A percentile compares a stretch with the other conserved stretches of the same genome.
phyloP scores from a whole-genome alignment of 2,888 invertebrate species.

The Andrena minutula region DNA sequence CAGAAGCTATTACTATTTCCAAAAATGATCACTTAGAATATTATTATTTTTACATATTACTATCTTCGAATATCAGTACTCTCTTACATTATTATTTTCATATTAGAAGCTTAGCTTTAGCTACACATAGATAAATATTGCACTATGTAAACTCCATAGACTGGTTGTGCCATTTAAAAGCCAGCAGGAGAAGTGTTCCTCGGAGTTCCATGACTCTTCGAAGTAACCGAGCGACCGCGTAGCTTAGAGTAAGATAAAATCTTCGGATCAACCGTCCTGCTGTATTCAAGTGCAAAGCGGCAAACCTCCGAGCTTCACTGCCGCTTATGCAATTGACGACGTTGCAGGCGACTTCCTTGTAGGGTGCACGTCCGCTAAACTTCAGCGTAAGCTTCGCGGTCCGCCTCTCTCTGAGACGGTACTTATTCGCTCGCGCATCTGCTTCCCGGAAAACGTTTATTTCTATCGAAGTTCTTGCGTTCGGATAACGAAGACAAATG shows the following conservation, averaged over 20 bases:
- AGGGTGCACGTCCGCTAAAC: slow-evolving; percentile 24
- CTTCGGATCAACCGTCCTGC: slow-evolving; percentile 15
- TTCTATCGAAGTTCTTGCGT: neutral
- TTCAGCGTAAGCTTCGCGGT: slow-evolving; percentile 27
- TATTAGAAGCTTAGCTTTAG: neutral
- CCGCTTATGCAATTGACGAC: slow-evolving; percentile 44
- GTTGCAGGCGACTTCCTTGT: slow-evolving; percentile 35
- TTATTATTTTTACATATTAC: too few relatives aligned
- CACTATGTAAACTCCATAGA: neutral
- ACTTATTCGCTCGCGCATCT: neutral
- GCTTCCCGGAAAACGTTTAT: neutral
- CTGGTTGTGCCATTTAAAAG: neutral
- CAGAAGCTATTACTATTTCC: too few relatives aligned
- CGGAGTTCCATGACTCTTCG: slow-evolving; percentile 1
- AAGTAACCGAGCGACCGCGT: slow-evolving; percentile 8
- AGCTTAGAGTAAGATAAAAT: slow-evolving; percentile 25
- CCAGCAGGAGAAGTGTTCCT: neutral
- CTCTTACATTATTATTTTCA: too few relatives aligned
- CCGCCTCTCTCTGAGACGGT: neutral
- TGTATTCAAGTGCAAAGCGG: slow-evolving; percentile 39
- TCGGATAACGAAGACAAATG: neutral
- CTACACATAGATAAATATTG: neutral
- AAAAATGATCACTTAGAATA: too few relatives aligned
- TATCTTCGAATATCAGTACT: too few relatives aligned
- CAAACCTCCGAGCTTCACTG: slow-evolving; percentile 41